Base-by-base conservation (phyloP, 2,888 invertebrate species). In the Eugnorisma glareosa region DNA sequence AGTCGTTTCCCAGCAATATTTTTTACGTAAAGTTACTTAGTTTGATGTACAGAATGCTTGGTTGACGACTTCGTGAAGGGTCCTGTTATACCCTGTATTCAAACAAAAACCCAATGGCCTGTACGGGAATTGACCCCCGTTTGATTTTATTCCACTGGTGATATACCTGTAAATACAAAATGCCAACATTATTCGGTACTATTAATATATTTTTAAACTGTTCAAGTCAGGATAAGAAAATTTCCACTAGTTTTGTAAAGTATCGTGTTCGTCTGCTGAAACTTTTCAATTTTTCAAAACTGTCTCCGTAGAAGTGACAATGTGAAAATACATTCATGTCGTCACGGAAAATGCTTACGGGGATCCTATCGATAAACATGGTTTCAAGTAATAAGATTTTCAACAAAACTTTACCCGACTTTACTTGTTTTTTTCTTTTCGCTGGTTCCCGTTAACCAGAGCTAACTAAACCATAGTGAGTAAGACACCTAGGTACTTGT, bases 321-420 rank as follows among this genome's bases (percentile, higher is more conserved):
- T 66, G 71, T 79, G 69, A 70, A 79, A 82, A 79, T 69, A 67
- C 48, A 70, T 73, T 57, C 54, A 35, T 57, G 61, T 43, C 69
- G 51, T 79, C 72, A 66, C 37, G 24, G 31, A 61, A 75, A 69
- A 67, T 66, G 45, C 68, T 79, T 66, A 84, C 43, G 54, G n/a
- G 21, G 13, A 37, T 45, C 24, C 24, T 70, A 37, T 54, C 37
- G 35, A 69, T 72, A 66, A 64, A 79, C 35, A 43, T 1, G 31
- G 37, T 40, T 51, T 18, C 13, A 21, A 77, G 57, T 21, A 57
- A 48, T 51, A 54, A 7, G 1, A 13, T 13, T 51, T 64, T 73
- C 18, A 59, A 21, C 21, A 74, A 57, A 4, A 57, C 4, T 24
- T 54, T 24, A 5, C 21, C 13, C 15, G 10, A n/a, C 40, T 13